phyloP scores from a whole-genome alignment of 1,140 invertebrate species.

The Monochamus saltuarius region DNA sequence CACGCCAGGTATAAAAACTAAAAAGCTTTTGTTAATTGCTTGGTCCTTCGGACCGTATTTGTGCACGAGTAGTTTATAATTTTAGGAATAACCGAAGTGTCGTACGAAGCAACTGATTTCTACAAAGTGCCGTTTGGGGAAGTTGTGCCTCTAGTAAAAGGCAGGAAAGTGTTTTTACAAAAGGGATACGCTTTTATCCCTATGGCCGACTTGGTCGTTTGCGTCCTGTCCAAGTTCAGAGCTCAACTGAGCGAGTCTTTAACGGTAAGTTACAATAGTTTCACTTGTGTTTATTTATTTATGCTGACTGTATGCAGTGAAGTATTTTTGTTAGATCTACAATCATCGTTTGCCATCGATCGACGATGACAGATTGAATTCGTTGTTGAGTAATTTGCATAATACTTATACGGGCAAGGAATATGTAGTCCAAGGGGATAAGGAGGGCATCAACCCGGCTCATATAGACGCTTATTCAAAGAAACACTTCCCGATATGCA shows the following conservation, averaged over 20 bases:
- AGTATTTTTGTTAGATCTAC: constrained; percentile 41
- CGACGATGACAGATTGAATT: constrained; percentile 76
- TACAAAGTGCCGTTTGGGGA: constrained; percentile 87
- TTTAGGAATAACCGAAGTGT: constrained; percentile 51
- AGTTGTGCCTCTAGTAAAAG: constrained; percentile 82
- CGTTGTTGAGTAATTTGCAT: constrained; percentile 75
- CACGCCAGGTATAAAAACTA: constrained; percentile 14
- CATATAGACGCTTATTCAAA: constrained; percentile 72
- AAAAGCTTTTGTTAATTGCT: too few species aligned
- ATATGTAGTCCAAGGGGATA: constrained; percentile 56
- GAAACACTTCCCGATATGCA: constrained; percentile 90
- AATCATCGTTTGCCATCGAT: constrained; percentile 65
- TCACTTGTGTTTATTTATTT: too few species aligned
- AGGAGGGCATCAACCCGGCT: constrained; percentile 48
- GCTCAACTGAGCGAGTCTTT: constrained; percentile 73
- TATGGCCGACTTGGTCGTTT: constrained; percentile 77
- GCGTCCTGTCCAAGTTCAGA: constrained; percentile 78
- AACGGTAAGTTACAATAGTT: constrained; percentile 57
- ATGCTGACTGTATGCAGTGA: too few species aligned
- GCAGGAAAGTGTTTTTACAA: constrained; percentile 76
- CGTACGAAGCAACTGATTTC: constrained; percentile 66
- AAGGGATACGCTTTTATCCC: constrained; percentile 89
- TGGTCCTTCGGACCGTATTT: too few species aligned
- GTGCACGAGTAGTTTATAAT: not conserved
- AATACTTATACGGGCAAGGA: constrained; percentile 78